Evolutionary conservation across 2,113 vertebrate species (phyloP).

Genomic region (Microcebus jonahi): DNA sequence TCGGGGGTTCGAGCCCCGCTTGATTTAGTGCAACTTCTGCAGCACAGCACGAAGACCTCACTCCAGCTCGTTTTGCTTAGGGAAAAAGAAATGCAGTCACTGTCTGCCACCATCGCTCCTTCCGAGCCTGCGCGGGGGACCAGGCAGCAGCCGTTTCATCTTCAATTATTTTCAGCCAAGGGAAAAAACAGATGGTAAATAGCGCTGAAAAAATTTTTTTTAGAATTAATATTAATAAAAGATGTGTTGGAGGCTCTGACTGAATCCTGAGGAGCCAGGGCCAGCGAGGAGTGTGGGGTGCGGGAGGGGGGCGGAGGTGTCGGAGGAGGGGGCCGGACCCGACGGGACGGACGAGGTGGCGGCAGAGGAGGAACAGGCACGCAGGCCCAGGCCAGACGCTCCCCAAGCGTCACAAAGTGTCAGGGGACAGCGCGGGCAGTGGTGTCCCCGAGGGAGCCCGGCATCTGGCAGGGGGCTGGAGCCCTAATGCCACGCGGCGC

Average conservation of each 20-base stretch:
- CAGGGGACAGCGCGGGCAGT: not conserved
- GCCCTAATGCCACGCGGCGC: not conserved
- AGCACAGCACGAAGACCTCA: not conserved
- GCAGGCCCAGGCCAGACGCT: not conserved
- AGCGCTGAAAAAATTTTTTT: conserved; percentile 59
- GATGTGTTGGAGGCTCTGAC: conserved; percentile 41
- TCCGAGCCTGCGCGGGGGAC: conserved; percentile 52
- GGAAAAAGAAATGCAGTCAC: not conserved
- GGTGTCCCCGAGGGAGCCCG: not conserved
- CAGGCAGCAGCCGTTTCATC: conserved; percentile 66
- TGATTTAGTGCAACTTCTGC: conserved; percentile 47
- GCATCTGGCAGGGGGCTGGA: not conserved
- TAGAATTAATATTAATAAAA: conserved; percentile 74
- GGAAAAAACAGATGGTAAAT: conserved; percentile 75
- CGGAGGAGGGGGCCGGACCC: rapidly evolving
- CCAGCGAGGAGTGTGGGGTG: not conserved
- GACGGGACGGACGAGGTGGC: not conserved
- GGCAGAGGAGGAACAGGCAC: not conserved
- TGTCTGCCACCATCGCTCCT: conserved; percentile 73
- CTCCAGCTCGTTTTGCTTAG: conserved; percentile 18
- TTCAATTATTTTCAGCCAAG: conserved; percentile 74
- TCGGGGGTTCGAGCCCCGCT: not conserved
- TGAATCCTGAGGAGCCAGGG: not conserved
- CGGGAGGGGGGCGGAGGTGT: not conserved
- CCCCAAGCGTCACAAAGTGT: not conserved